Evolutionary conservation across 2,113 vertebrate genomes (phyloP), one percentile per base, ranked within the genome.

Genomic region (Dunckerocampus dactyliophorus): DNA sequence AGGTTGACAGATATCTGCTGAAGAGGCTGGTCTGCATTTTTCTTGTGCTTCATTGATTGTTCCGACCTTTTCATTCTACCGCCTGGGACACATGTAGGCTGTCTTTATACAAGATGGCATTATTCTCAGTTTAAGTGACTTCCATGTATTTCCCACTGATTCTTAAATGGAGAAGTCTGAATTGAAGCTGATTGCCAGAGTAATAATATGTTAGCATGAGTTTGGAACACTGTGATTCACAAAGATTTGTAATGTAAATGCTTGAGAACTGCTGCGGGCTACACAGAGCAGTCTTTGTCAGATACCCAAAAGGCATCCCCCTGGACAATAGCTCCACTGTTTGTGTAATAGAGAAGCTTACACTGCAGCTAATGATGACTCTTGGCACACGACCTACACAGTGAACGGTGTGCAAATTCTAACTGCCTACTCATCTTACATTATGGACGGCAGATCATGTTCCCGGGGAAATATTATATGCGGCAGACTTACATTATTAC

Each of bases 401-500:
- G 13, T 42, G 19, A 21, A 56, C 12, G 11, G 1, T 42, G 17
- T 43, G 20, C 54, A 56, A 56, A 56, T 42, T 42, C 19, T 15
- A 14, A 42, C 21, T 21, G n/a, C 7, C 19, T 55, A 6, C 17
- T 55, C 53, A 19, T 55, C 53, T 55, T 34, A 43, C 54, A 42
- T 3, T 21, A 12, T 21, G 6, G 9, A 37, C 19, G 19, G 17
- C 9, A 8, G 52, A 37, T 55, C 52, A 55, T 2, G 52, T 55
- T 39, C 6, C 31, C 31, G 8, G 16, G 17, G 8, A 28, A 55
- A 54, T 49, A 20, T 14, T 39, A 45, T 37, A 11, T 48, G 19
- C 12, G 14, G 17, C 61, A 59, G 50, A 74, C 86, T 83, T 75
- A 88, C 85, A 61, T 68, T 56, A 14, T 65, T 49, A 21, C 10